phyloP scores from a whole-genome alignment of 2,797 vertebrate genomes.

The Ctenochaetus hawaiiensis region DNA sequence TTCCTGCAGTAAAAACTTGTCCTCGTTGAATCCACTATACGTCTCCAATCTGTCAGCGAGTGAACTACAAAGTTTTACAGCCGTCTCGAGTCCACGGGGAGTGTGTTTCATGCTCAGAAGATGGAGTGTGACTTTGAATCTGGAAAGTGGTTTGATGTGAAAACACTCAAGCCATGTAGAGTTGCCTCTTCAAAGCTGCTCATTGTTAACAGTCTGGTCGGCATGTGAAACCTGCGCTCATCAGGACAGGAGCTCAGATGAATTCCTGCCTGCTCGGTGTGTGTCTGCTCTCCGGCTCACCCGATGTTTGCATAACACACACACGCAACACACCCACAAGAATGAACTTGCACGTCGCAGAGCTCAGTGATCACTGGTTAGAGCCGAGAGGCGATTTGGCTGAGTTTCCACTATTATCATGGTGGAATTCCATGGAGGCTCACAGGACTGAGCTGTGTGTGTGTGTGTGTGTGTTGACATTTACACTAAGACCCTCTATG shows the following conservation, averaged over 20 bases:
- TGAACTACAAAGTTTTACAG: not conserved
- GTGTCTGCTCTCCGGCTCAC: conserved; percentile 18
- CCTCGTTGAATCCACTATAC: not conserved
- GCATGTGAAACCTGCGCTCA: conserved; percentile 39
- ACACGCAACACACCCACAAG: conserved; percentile 52
- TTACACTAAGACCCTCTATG: not conserved
- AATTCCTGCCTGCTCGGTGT: conserved; percentile 30
- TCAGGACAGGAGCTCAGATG: conserved; percentile 27
- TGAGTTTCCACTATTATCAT: conserved; percentile 62
- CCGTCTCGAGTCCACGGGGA: not conserved
- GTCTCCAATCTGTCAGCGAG: not conserved
- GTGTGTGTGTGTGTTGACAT: conserved; percentile 16
- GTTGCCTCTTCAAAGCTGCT: conserved; percentile 14
- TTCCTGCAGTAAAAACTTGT: not conserved
- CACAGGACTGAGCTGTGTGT: conserved; percentile 8
- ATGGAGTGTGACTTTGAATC: conserved; percentile 3
- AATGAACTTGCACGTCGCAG: conserved; percentile 49
- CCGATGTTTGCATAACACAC: conserved; percentile 53
- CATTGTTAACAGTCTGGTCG: conserved; percentile 6
- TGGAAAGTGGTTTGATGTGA: conserved; percentile 3
- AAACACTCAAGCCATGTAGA: not conserved
- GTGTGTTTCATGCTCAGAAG: not conserved
- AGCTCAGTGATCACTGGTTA: conserved; percentile 44
- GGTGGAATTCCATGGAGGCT: conserved; percentile 64
- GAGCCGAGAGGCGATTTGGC: conserved; percentile 37